Evolutionary conservation across 2,113 vertebrate genomes (phyloP), one percentile per base, ranked within the genome.

Genomic region (Menura novaehollandiae): DNA sequence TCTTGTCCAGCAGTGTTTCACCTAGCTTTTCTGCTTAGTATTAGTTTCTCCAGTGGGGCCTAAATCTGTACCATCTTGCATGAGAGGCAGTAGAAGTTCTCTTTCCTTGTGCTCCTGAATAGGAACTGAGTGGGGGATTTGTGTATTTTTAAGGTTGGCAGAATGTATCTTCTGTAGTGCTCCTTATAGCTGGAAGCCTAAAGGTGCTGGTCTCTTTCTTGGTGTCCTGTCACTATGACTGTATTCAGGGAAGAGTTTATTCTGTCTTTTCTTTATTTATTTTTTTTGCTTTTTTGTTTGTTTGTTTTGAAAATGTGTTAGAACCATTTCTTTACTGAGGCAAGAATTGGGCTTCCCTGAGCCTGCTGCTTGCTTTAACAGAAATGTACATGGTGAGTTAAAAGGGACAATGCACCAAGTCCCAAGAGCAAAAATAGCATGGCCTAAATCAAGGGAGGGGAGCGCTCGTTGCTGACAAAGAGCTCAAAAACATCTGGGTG

Each of bases 301-400:
- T 66, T 22, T 28, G 21, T 43, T 82, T 63, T 33, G 44, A 73
- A 35, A 0, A 0, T 63, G 11, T 18, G 1, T 82, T 90, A 47
- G 33, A 82, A 39, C 0, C 2, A 3, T 78, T 92, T 41, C n/a
- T 92, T 88, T 64, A 68, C 19, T 21, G 49, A 28, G 27, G n/a
- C 41, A 76, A 55, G 59, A 74, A 26, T 7, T 69, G 32, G 27
- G 16, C 59, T 91, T 88, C 22, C 12, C 63, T 84, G 51, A 83
- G 16, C 46, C 37, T 77, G 72, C 76, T 86, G 16, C 41, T 80
- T 72, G 64, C 46, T 47, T 83, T 79, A 47, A 15, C 33, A 68
- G 53, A 62, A 82, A 11, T 15, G 7, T 17, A 22, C 9, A 2
- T 37, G 27, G 15, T 35, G 74, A 62, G 33, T 88, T 59, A 63